Evolutionary conservation across 1,140 invertebrate genomes (phyloP).

Genomic region (Papilio aristodemus): DNA sequence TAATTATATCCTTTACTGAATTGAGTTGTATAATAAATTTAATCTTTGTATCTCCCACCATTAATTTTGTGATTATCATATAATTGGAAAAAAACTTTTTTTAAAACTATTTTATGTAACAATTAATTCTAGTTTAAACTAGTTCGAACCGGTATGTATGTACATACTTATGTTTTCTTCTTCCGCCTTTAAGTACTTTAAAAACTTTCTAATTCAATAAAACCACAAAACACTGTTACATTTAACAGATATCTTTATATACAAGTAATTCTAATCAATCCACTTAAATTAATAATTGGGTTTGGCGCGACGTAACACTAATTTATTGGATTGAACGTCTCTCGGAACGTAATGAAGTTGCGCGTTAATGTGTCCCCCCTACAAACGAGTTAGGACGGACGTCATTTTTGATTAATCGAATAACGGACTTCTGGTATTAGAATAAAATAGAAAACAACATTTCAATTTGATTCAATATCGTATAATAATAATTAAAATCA

Average conservation of each 20-base stretch:
- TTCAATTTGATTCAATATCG: background rate
- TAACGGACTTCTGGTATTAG: background rate
- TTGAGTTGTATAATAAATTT: too few species aligned
- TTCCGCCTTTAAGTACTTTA: too few species aligned
- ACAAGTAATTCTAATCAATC: background rate
- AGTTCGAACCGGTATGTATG: too few species aligned
- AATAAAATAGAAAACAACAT: background rate
- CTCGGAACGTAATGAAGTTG: conserved; percentile 1
- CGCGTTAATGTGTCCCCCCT: conserved; percentile 4
- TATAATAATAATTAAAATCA: background rate
- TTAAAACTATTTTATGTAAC: too few species aligned
- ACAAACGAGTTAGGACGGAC: background rate
- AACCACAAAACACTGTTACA: too few species aligned
- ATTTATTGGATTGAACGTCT: background rate
- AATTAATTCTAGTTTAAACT: too few species aligned
- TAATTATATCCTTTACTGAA: too few species aligned
- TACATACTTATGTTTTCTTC: too few species aligned
- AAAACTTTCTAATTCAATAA: too few species aligned
- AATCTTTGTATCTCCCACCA: too few species aligned
- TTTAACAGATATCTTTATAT: background rate
- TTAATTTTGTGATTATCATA: too few species aligned
- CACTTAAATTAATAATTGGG: conserved; percentile 4
- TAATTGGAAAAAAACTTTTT: too few species aligned
- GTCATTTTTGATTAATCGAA: conserved; percentile 17
- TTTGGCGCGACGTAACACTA: background rate